Evolutionary conservation across 1,140 invertebrate species (phyloP).

Genomic region (Goniozus legneri): DNA sequence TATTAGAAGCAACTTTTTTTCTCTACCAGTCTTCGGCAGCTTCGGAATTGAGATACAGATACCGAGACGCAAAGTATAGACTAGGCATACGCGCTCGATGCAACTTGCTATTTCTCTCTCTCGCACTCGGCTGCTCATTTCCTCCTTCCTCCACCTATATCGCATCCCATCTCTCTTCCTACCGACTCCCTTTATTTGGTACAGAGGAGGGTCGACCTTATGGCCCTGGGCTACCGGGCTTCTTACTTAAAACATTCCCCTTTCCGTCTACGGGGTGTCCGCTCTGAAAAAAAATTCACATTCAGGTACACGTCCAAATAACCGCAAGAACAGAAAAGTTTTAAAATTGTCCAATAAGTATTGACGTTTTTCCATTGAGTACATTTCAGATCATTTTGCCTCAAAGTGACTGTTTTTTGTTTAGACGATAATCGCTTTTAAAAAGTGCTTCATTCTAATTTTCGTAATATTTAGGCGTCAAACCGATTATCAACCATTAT

Average conservation of each 20-base stretch:
- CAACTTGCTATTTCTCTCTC: slow-evolving; percentile 4
- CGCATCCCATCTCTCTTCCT: slow-evolving; percentile 2
- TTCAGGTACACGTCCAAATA: too few relatives aligned
- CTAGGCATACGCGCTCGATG: slow-evolving; percentile 28
- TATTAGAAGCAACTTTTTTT: too few relatives aligned
- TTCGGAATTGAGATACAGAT: slow-evolving; percentile 51
- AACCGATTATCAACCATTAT: too few relatives aligned
- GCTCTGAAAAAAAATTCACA: slow-evolving; percentile 18
- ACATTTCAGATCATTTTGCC: too few relatives aligned
- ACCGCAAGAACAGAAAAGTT: too few relatives aligned
- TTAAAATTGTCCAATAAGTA: too few relatives aligned
- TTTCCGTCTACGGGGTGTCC: slow-evolving; percentile 44
- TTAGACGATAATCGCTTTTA: too few relatives aligned
- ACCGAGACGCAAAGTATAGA: slow-evolving; percentile 45
- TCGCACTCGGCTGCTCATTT: neutral
- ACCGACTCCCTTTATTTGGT: slow-evolving; percentile 18
- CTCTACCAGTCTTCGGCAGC: too few relatives aligned
- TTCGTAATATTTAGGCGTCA: too few relatives aligned
- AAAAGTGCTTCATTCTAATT: too few relatives aligned
- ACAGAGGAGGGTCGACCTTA: slow-evolving; percentile 48
- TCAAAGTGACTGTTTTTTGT: too few relatives aligned
- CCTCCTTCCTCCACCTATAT: slow-evolving; percentile 2
- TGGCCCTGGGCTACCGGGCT: slow-evolving; percentile 53
- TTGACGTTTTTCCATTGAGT: too few relatives aligned
- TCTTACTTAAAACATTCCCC: slow-evolving; percentile 37